These are phyloP conservation scores for Penelope pileata DNA, from an alignment of 2,113 vertebrate species.

Conservation along the genomic window DNA sequence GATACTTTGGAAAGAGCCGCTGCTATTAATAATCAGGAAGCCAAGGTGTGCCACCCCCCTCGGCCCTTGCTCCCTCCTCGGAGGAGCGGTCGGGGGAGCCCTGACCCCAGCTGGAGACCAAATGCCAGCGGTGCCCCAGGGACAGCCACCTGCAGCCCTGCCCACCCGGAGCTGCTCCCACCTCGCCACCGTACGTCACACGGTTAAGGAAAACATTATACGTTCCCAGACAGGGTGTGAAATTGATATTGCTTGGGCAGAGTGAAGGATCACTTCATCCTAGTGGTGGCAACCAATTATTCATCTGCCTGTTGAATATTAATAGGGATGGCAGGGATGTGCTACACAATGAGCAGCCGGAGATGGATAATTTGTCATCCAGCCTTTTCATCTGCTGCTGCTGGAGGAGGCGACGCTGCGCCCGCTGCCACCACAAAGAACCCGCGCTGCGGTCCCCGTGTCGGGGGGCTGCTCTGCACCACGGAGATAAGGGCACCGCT, in stretches of 20 bases:
- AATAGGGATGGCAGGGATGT: constrained; percentile 48
- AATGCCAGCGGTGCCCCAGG: accelerated
- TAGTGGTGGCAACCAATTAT: constrained; percentile 66
- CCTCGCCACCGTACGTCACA: background rate
- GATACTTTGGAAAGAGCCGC: background rate
- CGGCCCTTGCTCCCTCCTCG: background rate
- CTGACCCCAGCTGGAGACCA: background rate
- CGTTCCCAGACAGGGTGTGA: constrained; percentile 58
- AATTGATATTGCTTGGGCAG: constrained; percentile 57
- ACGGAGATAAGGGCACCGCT: accelerated
- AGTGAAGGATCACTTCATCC: constrained; percentile 67
- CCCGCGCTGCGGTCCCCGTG: background rate
- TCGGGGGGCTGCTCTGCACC: background rate
- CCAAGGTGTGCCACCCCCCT: accelerated
- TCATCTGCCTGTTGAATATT: constrained; percentile 71
- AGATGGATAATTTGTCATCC: constrained; percentile 60
- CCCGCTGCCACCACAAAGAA: background rate
- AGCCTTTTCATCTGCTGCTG: constrained; percentile 42
- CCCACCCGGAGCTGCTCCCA: background rate
- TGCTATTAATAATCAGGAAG: background rate
- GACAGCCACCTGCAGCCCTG: background rate
- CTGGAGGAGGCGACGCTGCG: background rate
- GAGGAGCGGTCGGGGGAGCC: too few species aligned
- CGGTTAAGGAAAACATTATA: constrained; percentile 47
- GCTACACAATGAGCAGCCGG: constrained; percentile 49